A percentile compares a stretch with the other conserved stretches of the same genome.
Conservation (phyloP, 64 coral and sea anemone species). For the Orbicella faveolata region DNA sequence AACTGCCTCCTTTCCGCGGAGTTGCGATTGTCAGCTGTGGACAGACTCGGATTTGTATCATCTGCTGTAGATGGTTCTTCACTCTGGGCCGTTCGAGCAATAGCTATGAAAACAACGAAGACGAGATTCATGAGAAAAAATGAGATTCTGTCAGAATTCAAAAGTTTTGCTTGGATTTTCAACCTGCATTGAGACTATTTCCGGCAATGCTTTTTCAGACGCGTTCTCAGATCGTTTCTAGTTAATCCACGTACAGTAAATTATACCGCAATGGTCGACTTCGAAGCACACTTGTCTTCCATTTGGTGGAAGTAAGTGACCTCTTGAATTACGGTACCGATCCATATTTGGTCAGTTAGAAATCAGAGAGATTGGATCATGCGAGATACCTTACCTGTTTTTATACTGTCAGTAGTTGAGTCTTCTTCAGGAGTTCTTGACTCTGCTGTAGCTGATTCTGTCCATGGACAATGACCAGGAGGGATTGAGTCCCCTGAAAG, state of each 20-base stretch:
- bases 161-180: too few species aligned
- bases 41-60: neutral
- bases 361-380: neutral
- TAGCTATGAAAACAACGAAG: neutral
- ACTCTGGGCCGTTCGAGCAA: neutral
- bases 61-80: neutral
- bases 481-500: constrained; percentile 1
- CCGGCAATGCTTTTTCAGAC: too few species aligned
- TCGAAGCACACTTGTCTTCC: too few species aligned
- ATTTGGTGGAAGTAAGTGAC: too few species aligned
- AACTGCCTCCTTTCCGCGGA: too few species aligned
- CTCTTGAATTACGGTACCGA: too few species aligned
- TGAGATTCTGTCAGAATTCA: neutral
- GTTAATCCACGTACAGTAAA: too few species aligned
- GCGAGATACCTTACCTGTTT: neutral
- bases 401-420: neutral
- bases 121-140: neutral
- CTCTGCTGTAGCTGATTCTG: neutral
- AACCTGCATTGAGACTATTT: too few species aligned
- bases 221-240: too few species aligned
- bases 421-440: neutral
- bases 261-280: too few species aligned
- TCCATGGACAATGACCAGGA: neutral
- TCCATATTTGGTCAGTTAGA: too few species aligned
- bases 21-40: neutral